These are phyloP conservation scores for Crypturellus undulatus DNA, from an alignment of 2,113 vertebrate species.

Conservation along the genomic window DNA sequence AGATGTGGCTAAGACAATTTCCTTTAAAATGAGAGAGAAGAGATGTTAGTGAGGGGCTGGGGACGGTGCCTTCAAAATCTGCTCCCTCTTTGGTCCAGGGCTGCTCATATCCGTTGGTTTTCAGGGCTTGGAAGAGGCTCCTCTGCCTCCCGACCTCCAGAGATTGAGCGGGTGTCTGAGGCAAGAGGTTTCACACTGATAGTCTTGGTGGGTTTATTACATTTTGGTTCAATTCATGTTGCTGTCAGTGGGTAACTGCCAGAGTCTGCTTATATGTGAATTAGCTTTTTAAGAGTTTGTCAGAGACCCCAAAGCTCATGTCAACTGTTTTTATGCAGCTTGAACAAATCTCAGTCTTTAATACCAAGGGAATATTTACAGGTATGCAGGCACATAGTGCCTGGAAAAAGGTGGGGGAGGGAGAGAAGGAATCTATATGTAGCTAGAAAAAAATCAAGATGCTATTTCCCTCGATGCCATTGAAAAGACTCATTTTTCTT, in stretches of 20 bases:
- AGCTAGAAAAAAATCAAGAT: background rate
- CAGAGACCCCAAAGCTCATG: background rate
- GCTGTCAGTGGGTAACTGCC: background rate
- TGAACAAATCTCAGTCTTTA: background rate
- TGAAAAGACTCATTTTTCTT: background rate
- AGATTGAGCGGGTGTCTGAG: background rate
- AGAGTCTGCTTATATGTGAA: background rate
- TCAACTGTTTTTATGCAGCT: background rate
- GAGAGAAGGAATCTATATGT: background rate
- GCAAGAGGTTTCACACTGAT: background rate
- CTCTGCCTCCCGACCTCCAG: background rate
- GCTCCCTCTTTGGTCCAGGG: background rate
- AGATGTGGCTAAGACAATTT: background rate
- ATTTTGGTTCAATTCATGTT: background rate
- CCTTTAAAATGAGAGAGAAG: background rate
- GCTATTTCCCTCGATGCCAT: background rate
- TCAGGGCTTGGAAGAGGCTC: background rate
- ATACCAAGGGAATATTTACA: background rate
- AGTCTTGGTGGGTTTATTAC: background rate
- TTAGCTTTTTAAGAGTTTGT: conserved; percentile 12
- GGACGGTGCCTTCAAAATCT: background rate
- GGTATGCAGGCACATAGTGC: background rate
- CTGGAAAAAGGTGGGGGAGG: background rate
- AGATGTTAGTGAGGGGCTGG: background rate
- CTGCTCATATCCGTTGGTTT: background rate